Percentiles rank a stretch among this genome's conserved stretches.
These are phyloP conservation scores for Drosophila eohydei DNA, from an alignment of 2,888 invertebrate species.

Conservation along the genomic window DNA sequence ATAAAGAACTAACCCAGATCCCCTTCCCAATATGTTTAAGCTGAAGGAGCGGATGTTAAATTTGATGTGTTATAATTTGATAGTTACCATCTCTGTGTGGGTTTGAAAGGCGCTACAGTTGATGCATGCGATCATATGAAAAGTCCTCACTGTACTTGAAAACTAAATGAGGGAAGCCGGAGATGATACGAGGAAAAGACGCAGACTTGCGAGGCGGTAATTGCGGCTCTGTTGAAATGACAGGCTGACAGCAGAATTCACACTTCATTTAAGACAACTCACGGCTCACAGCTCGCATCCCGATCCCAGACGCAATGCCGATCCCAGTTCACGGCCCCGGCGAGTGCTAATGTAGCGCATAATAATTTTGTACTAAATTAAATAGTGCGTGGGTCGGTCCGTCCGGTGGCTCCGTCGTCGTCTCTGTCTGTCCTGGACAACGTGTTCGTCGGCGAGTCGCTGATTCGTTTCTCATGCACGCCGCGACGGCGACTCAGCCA, in stretches of 20 bases:
- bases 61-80: not conserved
- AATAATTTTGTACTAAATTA: slow-evolving; percentile 81
- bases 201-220: slow-evolving; percentile 41
- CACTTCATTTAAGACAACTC: slow-evolving; percentile 77
- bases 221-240: slow-evolving; percentile 55
- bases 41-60: not conserved
- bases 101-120: not conserved
- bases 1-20: too few species aligned
- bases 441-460: slow-evolving; percentile 60
- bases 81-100: not conserved
- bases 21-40: not conserved
- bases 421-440: slow-evolving; percentile 44
- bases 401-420: slow-evolving; percentile 11
- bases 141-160: not conserved
- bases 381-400: slow-evolving; percentile 78
- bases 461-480: slow-evolving; percentile 46
- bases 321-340: slow-evolving; percentile 21
- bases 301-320: slow-evolving; percentile 1
- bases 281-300: slow-evolving; percentile 40
- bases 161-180: slow-evolving; percentile 1
- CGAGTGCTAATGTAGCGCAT: slow-evolving; percentile 81
- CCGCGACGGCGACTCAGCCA: slow-evolving; percentile 54
- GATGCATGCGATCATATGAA: not conserved
- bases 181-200: not conserved
- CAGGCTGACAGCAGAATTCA: slow-evolving; percentile 77